Base-by-base conservation (phyloP, 2,888 invertebrate species). In the Synergus itoensis region DNA sequence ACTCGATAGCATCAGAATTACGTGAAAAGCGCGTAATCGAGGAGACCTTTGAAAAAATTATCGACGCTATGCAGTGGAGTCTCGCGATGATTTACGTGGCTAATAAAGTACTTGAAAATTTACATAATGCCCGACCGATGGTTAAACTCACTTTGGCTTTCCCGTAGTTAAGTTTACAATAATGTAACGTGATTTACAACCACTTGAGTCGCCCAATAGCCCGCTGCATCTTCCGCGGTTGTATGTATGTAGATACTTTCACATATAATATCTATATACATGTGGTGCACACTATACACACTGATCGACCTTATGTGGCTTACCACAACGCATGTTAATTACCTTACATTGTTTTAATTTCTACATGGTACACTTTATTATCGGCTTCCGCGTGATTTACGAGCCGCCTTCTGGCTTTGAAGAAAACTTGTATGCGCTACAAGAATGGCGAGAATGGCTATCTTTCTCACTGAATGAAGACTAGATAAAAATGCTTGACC, bases 21-120 rank as follows among this genome's bases (percentile, higher is more conserved):
- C 36, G 40, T 48, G 57, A 67, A 57, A 67, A 67, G 40, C 67
- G 67, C 18, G 4, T 63, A 53, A 67, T 53, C 53, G 53, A 67
- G n/a, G 21, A 53, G 18, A 28, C 16, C 36, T 11, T 57, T n/a
- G 18, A 41, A 77, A 63, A 67, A 63, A 21, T 65, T 40, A 21
- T 63, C 40, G 43, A 21, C 41, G 41, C 43, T 60, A 40, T 62
- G 21, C 36, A 12, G 41, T 9, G 14, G 21, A 62, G 57, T 76
- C 60, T n/a, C 45, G 7, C 57, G 60, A 80, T 87, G 87, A 88
- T 89, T 89, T 88, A 88, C 86, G 86, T 83, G 84, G 81, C 87
- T 86, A 88, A 89, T 89, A 90, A 90, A 89, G 81, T 86, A 87
- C 82, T 82, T 83, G 79, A 83, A 86, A 88, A 89, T 90, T 90